Percentiles rank a stretch among this genome's conserved stretches.
phyloP scores from a whole-genome alignment of 2,888 invertebrate species.

The Brenthis ino region DNA sequence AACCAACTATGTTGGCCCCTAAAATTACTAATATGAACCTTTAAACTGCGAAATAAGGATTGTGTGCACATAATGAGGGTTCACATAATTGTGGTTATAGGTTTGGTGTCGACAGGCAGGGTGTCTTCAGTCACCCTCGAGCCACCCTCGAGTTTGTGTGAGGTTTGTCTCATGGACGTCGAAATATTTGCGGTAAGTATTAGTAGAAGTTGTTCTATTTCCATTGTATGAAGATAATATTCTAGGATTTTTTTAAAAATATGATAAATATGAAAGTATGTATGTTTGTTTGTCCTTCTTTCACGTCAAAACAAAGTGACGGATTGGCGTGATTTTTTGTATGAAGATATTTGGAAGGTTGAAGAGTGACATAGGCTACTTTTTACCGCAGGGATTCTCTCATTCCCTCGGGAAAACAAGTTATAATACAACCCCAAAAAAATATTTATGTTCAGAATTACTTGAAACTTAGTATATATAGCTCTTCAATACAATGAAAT shows the following conservation, averaged over 20 bases:
- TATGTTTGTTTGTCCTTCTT: too few species aligned
- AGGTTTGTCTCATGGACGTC: slow-evolving; percentile 67
- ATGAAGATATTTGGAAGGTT: too few species aligned
- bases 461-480: too few species aligned
- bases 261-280: too few species aligned
- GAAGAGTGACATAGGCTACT: too few species aligned
- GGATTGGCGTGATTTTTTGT: too few species aligned
- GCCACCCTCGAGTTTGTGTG: slow-evolving; percentile 62
- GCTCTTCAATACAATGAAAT: too few species aligned
- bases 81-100: slow-evolving; percentile 31
- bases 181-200: slow-evolving; percentile 74
- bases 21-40: slow-evolving; percentile 28
- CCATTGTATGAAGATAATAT: slow-evolving; percentile 42
- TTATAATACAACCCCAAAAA: too few species aligned
- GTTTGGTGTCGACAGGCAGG: slow-evolving; percentile 52
- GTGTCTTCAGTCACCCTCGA: slow-evolving; percentile 66
- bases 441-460: too few species aligned
- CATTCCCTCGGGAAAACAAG: too few species aligned
- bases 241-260: background rate
- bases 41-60: slow-evolving; percentile 35
- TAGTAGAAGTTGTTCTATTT: slow-evolving; percentile 47
- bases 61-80: slow-evolving; percentile 29
- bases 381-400: too few species aligned
- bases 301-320: too few species aligned
- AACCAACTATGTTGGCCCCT: slow-evolving; percentile 26